Evolutionary conservation across 2,113 vertebrate genomes (phyloP).

Genomic region (Paraplagusia blochii): DNA sequence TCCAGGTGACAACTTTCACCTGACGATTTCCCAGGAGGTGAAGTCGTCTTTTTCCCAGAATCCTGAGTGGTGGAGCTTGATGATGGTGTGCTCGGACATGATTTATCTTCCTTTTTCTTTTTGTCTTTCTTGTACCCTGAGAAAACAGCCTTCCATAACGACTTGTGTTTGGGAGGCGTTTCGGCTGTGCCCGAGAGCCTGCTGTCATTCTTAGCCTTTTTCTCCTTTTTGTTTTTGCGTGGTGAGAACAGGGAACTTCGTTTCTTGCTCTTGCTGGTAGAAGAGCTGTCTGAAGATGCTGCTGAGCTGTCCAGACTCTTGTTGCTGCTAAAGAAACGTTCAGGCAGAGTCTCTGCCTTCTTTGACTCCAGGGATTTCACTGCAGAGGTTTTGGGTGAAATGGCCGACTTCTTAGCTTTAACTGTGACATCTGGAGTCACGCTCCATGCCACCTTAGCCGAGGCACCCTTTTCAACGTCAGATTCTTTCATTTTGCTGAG

Average conservation of each 20-base stretch:
- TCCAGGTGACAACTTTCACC: constrained; percentile 60
- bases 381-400: constrained; percentile 66
- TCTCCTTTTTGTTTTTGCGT: constrained; percentile 94
- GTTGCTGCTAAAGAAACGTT: constrained; percentile 79
- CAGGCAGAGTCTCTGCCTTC: constrained; percentile 72
- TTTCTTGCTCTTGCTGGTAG: constrained; percentile 88
- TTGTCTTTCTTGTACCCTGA: constrained; percentile 97
- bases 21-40: constrained; percentile 76
- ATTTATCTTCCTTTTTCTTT: constrained; percentile 92
- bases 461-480: constrained; percentile 63
- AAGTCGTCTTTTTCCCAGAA: constrained; percentile 80
- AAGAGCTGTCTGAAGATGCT: constrained; percentile 88
- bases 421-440: constrained; percentile 40
- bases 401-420: constrained; percentile 70
- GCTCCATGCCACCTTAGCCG: constrained; percentile 68
- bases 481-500: constrained; percentile 88
- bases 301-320: constrained; percentile 84
- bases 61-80: constrained; percentile 88
- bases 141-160: constrained; percentile 94
- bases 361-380: constrained; percentile 75
- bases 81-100: constrained; percentile 88
- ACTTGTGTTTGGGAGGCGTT: constrained; percentile 84
- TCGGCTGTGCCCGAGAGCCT: constrained; percentile 77
- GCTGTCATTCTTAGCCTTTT: constrained; percentile 88
- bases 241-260: constrained; percentile 93